phyloP scores from a whole-genome alignment of 1,140 invertebrate genomes.

The Colletes gigas region DNA sequence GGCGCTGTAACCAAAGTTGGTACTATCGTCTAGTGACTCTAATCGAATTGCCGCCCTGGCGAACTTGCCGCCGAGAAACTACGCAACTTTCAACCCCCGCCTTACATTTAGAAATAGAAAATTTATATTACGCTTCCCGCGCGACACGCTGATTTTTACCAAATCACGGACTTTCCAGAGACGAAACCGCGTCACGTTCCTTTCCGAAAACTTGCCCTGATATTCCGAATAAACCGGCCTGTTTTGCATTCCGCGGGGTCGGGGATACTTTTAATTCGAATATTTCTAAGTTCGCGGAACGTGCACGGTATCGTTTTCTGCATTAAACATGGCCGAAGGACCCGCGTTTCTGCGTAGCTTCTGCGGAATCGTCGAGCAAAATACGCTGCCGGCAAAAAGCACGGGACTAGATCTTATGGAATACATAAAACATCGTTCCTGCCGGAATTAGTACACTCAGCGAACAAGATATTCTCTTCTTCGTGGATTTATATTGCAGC shows the following conservation, averaged over 20 bases:
- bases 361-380: not conserved
- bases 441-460: too few species aligned
- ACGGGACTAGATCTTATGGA: too few species aligned
- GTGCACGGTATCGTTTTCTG: too few species aligned
- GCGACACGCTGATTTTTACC: not conserved
- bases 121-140: slow-evolving; percentile 4
- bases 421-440: too few species aligned
- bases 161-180: not conserved
- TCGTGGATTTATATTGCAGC: too few species aligned
- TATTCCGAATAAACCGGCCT: not conserved
- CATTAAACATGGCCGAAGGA: too few species aligned
- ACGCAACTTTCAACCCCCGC: slow-evolving; percentile 17
- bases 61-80: slow-evolving; percentile 10
- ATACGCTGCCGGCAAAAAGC: not conserved
- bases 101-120: slow-evolving; percentile 11
- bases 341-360: not conserved
- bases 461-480: too few species aligned
- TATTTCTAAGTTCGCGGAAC: too few species aligned
- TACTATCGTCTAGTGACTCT: slow-evolving; percentile 25
- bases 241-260: not conserved
- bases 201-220: not conserved
- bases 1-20: slow-evolving; percentile 45
- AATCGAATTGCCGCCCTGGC: slow-evolving; percentile 39
- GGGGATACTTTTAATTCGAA: not conserved
- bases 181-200: not conserved